Percentiles rank a stretch among this genome's conserved stretches.
phyloP scores from a whole-genome alignment of 2,113 vertebrate species.

The Hyla sarda region DNA sequence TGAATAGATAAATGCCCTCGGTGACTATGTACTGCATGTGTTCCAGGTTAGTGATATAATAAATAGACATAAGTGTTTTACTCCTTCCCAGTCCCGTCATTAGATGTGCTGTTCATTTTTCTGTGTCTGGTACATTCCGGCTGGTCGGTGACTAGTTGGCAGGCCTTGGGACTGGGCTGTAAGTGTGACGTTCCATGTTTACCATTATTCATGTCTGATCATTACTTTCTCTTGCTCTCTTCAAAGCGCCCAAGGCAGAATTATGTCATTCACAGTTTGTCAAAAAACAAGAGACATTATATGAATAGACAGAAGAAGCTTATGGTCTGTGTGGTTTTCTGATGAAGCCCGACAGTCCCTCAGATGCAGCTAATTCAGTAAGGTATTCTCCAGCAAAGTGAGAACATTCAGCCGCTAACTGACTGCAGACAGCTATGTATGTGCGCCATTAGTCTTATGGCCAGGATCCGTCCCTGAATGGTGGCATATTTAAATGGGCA shows the following conservation, averaged over 20 bases:
- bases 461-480: background rate
- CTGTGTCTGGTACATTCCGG: conserved; percentile 42
- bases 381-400: conserved; percentile 4
- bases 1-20: background rate
- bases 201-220: conserved; percentile 52
- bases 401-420: conserved; percentile 28
- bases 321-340: conserved; percentile 25
- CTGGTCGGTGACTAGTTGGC: conserved; percentile 45
- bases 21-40: background rate
- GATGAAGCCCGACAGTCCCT: conserved; percentile 30
- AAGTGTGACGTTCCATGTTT: conserved; percentile 49
- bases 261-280: conserved; percentile 47
- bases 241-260: conserved; percentile 4
- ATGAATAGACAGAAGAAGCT: conserved; percentile 35
- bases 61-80: conserved; percentile 32
- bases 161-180: conserved; percentile 25
- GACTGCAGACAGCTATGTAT: background rate
- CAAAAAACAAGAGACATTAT: conserved; percentile 40
- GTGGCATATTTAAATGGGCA: no score
- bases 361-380: conserved; percentile 1
- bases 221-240: conserved; percentile 19
- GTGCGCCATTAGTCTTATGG: background rate
- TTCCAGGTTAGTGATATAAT: conserved; percentile 17
- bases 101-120: conserved; percentile 34
- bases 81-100: background rate